Evolutionary conservation across 1,140 invertebrate genomes (phyloP), one percentile per base, ranked within the genome.

Genomic region (Leptoteleia sp.): DNA sequence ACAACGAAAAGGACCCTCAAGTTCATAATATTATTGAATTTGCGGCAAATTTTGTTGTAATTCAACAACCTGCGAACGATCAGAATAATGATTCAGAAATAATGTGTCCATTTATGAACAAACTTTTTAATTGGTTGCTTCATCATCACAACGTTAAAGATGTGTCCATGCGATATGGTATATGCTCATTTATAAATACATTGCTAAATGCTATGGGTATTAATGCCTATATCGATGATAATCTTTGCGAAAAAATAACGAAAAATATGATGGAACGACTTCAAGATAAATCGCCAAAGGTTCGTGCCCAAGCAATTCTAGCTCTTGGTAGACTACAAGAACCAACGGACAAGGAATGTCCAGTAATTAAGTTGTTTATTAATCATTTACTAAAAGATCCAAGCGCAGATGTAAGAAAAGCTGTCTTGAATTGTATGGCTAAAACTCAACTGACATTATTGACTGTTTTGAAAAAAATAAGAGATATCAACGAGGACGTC

Each of bases 271-370:
- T 93, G 12, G 91, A 93, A 13, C 84, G 94, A 27, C 86, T 94
- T 2, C 85, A 93, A 88, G 95, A 96, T 81, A 93, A 91, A n/a
- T 91, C 93, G n/a, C 91, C 94, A 3, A 91, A 92, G 65, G 94
- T 97, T 0, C 90, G 96, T 29, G 92, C 93, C 19, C 93, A 96
- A 81, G 95, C 96, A 9, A 93, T 96, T 0, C 82, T 93, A 22
- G 95, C 95, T 11, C 88, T 97, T 9, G 91, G 93, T 11, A 90
- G 95, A 33, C 89, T 97, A 1, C 96, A 97, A 86, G 93, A 95
- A 76, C 96, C 96, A 0, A 88, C 89, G 12, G 92, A 96, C 82
- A 90, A 92, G 9, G 90, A 93, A 38, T 96, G 96, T 88, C 92
- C 92, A 9, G 93, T 97, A 0, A 93, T 96, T 1, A 91, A 93